Conservation (phyloP, 2,797 vertebrate genomes). For the Naso thynnoides region DNA sequence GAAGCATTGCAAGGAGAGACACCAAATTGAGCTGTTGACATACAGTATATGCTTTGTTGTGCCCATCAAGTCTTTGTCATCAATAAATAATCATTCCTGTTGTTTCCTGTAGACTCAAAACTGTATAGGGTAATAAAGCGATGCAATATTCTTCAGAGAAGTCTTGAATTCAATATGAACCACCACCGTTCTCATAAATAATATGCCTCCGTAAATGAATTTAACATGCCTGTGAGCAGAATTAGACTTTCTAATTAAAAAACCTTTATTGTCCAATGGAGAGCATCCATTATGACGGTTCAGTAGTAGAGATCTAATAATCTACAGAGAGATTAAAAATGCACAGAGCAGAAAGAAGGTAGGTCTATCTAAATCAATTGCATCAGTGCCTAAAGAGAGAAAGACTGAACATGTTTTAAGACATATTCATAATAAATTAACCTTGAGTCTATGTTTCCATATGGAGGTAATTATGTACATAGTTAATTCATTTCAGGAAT, state of each 20-base stretch:
- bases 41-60: constrained; percentile 1
- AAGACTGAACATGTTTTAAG: constrained; percentile 51
- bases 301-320: constrained; percentile 75
- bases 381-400: constrained; percentile 52
- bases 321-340: constrained; percentile 69
- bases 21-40: constrained; percentile 12
- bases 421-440: constrained; percentile 29
- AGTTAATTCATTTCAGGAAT: constrained; percentile 52
- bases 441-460: constrained; percentile 24
- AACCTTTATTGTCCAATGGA: constrained; percentile 73
- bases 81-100: constrained; percentile 59
- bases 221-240: constrained; percentile 74
- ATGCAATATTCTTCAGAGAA: constrained; percentile 44
- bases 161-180: constrained; percentile 58
- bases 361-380: constrained; percentile 48
- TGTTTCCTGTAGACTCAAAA: constrained; percentile 36
- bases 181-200: constrained; percentile 71
- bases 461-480: constrained; percentile 48
- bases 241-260: constrained; percentile 80
- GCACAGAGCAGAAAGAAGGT: constrained; percentile 49
- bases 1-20: not conserved
- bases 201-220: constrained; percentile 72
- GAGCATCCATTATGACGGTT: constrained; percentile 65
- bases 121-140: constrained; percentile 30
- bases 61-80: constrained; percentile 33